Percentiles rank a stretch among this genome's conserved stretches.
Conservation (phyloP, 1,140 invertebrate genomes). For the Laupala kohalensis region DNA sequence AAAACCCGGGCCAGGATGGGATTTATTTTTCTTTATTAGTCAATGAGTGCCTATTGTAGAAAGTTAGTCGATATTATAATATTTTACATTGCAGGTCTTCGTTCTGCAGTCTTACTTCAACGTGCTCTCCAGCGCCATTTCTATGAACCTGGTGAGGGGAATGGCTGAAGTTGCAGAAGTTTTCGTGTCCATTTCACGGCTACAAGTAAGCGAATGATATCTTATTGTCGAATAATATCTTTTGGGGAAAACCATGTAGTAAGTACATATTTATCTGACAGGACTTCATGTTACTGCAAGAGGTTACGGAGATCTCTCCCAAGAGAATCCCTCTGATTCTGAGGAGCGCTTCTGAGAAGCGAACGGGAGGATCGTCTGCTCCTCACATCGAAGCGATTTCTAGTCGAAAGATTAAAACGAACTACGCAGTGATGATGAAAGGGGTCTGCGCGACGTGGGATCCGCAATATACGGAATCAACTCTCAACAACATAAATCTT, state of each 20-base stretch:
- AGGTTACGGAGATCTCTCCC: not conserved
- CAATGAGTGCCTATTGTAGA: too few species aligned
- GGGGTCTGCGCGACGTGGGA: not conserved
- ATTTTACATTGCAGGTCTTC: too few species aligned
- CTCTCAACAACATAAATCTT: not conserved
- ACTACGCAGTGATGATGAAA: not conserved
- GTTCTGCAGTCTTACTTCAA: slow-evolving; percentile 50
- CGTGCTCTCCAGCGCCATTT: slow-evolving; percentile 46
- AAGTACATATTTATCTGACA: too few species aligned
- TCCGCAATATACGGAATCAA: slow-evolving; percentile 15
- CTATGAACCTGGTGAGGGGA: slow-evolving; percentile 53
- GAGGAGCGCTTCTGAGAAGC: not conserved
- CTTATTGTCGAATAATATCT: too few species aligned
- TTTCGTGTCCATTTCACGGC: slow-evolving; percentile 25
- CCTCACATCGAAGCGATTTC: not conserved
- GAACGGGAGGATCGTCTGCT: not conserved
- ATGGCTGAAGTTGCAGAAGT: slow-evolving; percentile 46
- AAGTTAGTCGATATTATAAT: too few species aligned
- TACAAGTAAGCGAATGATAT: too few species aligned
- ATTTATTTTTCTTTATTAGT: too few species aligned
- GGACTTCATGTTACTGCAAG: not conserved
- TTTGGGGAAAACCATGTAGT: too few species aligned
- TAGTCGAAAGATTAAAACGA: not conserved
- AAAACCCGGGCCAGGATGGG: too few species aligned
- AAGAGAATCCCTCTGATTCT: not conserved